Percentiles rank a stretch among this genome's conserved stretches.
These are phyloP conservation scores for Drosophila biarmipes DNA, from an alignment of 1,140 invertebrate species.

Conservation along the genomic window DNA sequence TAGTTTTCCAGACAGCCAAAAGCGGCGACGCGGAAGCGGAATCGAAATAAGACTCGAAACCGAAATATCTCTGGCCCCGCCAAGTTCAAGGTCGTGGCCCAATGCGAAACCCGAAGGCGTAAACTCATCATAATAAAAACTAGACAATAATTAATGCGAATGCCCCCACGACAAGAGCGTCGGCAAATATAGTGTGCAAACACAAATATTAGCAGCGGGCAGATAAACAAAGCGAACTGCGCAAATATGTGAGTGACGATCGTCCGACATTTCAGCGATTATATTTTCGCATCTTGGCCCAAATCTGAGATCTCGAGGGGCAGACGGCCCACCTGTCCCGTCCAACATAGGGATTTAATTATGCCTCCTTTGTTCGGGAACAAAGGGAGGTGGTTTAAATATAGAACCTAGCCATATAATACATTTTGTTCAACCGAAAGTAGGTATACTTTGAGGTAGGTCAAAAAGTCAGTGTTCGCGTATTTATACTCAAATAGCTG, in stretches of 20 bases:
- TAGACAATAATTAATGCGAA: constrained; percentile 73
- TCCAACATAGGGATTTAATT: constrained; percentile 17
- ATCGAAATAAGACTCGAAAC: constrained; percentile 28
- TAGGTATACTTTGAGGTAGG: constrained; percentile 8
- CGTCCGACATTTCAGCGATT: constrained; percentile 54
- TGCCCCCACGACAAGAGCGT: constrained; percentile 72
- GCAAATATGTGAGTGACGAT: constrained; percentile 61
- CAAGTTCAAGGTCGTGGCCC: constrained; percentile 53
- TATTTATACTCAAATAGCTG: too few species aligned
- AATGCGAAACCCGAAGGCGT: constrained; percentile 28
- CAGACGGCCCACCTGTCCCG: constrained; percentile 25
- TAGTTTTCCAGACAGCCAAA: constrained; percentile 34
- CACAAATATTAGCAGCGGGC: constrained; percentile 26
- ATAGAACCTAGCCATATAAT: neutral
- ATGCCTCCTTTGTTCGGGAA: constrained; percentile 12
- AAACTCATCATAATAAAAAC: constrained; percentile 54
- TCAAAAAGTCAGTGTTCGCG: neutral
- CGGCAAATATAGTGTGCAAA: constrained; percentile 58
- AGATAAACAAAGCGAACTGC: constrained; percentile 70
- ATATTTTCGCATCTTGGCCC: constrained; percentile 51
- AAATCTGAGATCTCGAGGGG: constrained; percentile 20
- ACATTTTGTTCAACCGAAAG: too few species aligned
- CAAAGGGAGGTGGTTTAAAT: constrained; percentile 7
- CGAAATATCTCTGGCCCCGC: constrained; percentile 19
- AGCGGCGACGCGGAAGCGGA: constrained; percentile 16